Evolutionary conservation across 2,888 invertebrate species (phyloP), one percentile per base, ranked within the genome.

Genomic region (Diplazon laetatorius): DNA sequence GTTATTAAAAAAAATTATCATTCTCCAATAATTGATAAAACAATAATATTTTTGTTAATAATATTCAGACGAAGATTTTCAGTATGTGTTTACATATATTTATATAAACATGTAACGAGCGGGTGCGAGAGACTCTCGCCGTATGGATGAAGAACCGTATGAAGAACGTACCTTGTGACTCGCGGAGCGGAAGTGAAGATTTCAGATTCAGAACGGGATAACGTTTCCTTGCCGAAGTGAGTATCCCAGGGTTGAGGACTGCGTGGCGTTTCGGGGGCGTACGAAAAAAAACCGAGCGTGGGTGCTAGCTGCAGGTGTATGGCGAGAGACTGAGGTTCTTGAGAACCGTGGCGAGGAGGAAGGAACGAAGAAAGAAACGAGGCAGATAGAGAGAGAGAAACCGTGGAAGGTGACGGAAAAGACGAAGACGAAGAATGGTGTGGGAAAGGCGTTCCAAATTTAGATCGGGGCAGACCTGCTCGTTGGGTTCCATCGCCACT

Each of bases 371-470:
- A 50, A 55, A n/a, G 48, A 22, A 42, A 57, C 25, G 12, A 25
- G 48, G 8, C 59, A 48, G 12, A 60, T 30, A 6, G 30, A 30
- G 2, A 30, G 30, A 2, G 30, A 30, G 50, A 42, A 25, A 59
- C 25, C 35, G 42, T 9, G 25, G 60, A 42, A 4, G 9, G 16
- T 37, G 72, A 50, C 6, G 52, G 22, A 25, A 62, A 42, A 22
- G 57, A 60, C 12, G 70, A 50, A 18, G 57, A 73, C 42, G 80
- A 80, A 82, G 80, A 81, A 82, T 85, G 83, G 84, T 69, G 79
- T 69, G 79, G 79, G 79, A 87, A n/a, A 85, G 86, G 87, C 87
- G 87, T 88, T 88, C 83, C 87, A 87, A 86, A 89, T 87, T 89
- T 86, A 87, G 86, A 84, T 82, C 78, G 81, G 80, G 16, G n/a